phyloP scores from a whole-genome alignment of 2,113 vertebrate species.

The Scalopus aquaticus region DNA sequence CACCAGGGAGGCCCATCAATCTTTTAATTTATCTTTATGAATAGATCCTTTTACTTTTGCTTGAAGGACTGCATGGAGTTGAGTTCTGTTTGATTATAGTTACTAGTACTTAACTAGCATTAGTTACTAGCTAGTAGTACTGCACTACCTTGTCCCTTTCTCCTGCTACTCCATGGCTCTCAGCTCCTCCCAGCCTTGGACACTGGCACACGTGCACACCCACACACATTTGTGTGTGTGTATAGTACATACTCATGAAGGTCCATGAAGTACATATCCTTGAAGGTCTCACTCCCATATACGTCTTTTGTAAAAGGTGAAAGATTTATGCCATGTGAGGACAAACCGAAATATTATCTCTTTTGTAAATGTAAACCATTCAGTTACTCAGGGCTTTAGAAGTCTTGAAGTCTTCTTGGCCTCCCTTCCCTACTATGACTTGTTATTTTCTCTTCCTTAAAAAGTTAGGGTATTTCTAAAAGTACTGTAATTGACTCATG shows the following conservation, averaged over 20 bases:
- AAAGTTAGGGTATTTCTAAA: background rate
- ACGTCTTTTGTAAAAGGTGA: too few species aligned
- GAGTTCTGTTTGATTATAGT: background rate
- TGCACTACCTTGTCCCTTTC: background rate
- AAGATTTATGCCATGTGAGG: too few species aligned
- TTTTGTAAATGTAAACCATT: background rate
- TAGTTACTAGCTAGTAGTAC: background rate
- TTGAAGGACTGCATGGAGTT: background rate
- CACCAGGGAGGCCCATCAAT: too few species aligned
- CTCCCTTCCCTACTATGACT: background rate
- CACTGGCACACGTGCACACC: background rate
- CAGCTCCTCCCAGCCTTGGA: background rate
- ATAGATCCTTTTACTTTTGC: background rate
- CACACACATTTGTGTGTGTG: too few species aligned
- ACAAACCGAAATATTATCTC: background rate
- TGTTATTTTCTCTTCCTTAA: background rate
- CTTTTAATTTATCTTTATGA: background rate
- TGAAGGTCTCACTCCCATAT: background rate
- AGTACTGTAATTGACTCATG: background rate
- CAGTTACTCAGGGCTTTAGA: background rate
- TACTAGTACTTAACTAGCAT: too few species aligned
- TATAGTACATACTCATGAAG: too few species aligned
- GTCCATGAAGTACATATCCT: too few species aligned
- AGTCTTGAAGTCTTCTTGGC: background rate
- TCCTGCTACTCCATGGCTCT: background rate